Evolutionary conservation across 1,140 invertebrate species (phyloP).

Genomic region (Stenopsyche tienmushanensis): DNA sequence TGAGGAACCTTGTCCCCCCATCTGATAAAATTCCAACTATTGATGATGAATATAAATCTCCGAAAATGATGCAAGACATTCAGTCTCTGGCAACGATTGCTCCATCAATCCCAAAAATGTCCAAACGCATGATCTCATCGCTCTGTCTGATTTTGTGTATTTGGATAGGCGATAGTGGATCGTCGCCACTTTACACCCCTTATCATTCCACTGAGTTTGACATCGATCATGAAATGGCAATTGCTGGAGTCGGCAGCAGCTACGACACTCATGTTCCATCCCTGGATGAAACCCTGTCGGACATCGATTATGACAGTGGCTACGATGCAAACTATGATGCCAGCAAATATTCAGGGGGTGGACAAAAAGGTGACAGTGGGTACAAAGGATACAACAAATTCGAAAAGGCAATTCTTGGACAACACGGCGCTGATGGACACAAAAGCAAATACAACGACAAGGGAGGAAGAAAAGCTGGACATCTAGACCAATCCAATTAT

Average conservation of each 20-base stretch:
- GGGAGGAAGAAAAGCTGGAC: slow-evolving; percentile 46
- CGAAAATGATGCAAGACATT: slow-evolving; percentile 12
- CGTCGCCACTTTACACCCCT: too few relatives aligned
- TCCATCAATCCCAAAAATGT: background rate
- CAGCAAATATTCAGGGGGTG: slow-evolving; percentile 46
- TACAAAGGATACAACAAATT: slow-evolving; percentile 50
- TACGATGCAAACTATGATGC: slow-evolving; percentile 43
- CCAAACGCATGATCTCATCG: background rate
- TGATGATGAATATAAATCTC: slow-evolving; percentile 25
- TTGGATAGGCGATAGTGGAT: too few relatives aligned
- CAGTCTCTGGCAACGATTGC: slow-evolving; percentile 12
- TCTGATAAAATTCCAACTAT: background rate
- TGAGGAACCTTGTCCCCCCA: slow-evolving; percentile 27
- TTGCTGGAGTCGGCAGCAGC: background rate
- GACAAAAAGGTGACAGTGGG: slow-evolving; percentile 51
- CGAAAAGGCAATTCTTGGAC: slow-evolving; percentile 53
- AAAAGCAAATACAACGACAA: slow-evolving; percentile 50
- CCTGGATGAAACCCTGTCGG: slow-evolving; percentile 43
- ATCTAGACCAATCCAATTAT: slow-evolving; percentile 48
- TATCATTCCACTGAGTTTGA: background rate
- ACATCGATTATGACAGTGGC: slow-evolving; percentile 46
- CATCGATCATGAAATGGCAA: background rate
- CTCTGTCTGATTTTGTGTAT: background rate
- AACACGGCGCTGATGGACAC: slow-evolving; percentile 49
- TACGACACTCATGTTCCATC: slow-evolving; percentile 11